phyloP scores from a whole-genome alignment of 2,113 vertebrate genomes.

The Ginglymostoma cirratum region DNA sequence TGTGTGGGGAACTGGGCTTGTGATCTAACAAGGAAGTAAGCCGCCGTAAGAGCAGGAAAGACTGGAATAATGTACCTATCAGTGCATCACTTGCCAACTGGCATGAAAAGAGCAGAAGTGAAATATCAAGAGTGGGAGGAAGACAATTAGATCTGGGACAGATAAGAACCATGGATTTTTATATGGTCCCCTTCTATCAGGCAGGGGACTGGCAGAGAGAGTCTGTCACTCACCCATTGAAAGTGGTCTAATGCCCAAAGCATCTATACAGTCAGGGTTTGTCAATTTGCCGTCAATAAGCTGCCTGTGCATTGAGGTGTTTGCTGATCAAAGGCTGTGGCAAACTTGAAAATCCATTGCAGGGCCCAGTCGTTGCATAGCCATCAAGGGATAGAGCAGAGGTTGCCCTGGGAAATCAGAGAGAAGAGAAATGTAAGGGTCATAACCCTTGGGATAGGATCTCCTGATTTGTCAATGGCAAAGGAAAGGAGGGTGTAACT shows the following conservation, averaged over 20 bases:
- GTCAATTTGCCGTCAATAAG: not conserved
- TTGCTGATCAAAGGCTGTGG: not conserved
- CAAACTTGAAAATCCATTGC: not conserved
- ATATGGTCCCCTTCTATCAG: not conserved
- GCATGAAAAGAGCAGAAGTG: not conserved
- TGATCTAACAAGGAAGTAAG: not conserved
- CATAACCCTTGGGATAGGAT: no score
- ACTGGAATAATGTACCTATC: not conserved
- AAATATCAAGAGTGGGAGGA: not conserved
- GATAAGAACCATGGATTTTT: not conserved
- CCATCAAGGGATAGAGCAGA: not conserved
- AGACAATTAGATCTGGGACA: not conserved
- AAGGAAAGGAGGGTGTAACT: no score
- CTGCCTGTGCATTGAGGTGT: not conserved
- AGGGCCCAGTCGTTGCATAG: not conserved
- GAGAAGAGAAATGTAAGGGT: not conserved
- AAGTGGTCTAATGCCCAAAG: no score
- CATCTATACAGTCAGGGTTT: not conserved
- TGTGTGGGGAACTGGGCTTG: not conserved
- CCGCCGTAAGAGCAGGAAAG: not conserved
- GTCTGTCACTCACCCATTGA: not conserved
- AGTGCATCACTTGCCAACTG: not conserved
- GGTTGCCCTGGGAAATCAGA: not conserved
- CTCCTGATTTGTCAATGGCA: no score
- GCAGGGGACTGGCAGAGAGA: not conserved